phyloP scores from a whole-genome alignment of 1,140 invertebrate genomes.

The Drosophila leontia region DNA sequence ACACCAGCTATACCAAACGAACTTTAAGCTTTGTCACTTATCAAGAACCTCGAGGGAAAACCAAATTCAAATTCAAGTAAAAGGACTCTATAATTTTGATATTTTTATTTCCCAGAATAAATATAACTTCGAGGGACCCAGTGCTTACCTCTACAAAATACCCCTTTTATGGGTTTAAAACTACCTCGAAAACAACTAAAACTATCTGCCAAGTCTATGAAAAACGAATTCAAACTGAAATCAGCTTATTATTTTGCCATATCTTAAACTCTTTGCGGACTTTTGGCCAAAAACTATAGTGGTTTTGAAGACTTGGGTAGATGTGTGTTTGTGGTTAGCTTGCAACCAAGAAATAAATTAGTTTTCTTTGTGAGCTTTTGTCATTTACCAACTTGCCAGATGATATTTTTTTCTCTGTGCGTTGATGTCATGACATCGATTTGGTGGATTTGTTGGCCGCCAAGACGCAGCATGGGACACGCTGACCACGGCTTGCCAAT shows the following conservation, averaged over 20 bases:
- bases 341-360: conserved; percentile 1
- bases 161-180: background rate
- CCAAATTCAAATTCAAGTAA: background rate
- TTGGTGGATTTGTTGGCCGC: conserved; percentile 48
- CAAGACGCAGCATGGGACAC: conserved; percentile 57
- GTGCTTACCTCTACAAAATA: too few relatives aligned
- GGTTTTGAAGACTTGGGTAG: background rate
- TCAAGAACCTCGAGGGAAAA: background rate
- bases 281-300: background rate
- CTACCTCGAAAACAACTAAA: background rate
- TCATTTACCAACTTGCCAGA: background rate
- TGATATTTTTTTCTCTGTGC: background rate
- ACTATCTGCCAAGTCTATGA: too few relatives aligned
- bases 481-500: conserved; percentile 34
- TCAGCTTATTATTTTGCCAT: background rate
- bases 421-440: conserved; percentile 62
- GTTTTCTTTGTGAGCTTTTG: conserved; percentile 8
- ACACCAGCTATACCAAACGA: background rate
- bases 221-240: background rate
- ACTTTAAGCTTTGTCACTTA: background rate
- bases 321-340: background rate
- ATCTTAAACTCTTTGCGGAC: background rate
- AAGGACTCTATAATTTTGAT: background rate
- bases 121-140: too few relatives aligned
- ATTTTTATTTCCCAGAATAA: too few relatives aligned